These are phyloP conservation scores for Pogonus chalceus DNA, from an alignment of 1,140 invertebrate genomes.

Conservation along the genomic window DNA sequence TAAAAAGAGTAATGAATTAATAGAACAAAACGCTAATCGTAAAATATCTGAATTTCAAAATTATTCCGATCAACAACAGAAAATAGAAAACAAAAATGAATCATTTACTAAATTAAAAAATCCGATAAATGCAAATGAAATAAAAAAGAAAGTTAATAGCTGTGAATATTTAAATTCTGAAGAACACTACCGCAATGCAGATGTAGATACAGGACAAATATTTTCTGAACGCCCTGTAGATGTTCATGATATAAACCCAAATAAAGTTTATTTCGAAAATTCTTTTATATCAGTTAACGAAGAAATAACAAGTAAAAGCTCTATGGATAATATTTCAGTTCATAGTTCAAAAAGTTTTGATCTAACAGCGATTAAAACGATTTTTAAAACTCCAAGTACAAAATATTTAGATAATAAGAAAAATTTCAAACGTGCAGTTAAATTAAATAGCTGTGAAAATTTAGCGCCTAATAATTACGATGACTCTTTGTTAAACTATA, in stretches of 20 bases:
- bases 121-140: slow-evolving; percentile 13
- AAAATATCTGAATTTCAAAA: background rate
- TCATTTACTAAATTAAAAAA: slow-evolving; percentile 11
- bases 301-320: slow-evolving; percentile 24
- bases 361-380: slow-evolving; percentile 20
- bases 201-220: slow-evolving; percentile 15
- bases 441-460: slow-evolving; percentile 29
- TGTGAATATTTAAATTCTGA: too few species aligned
- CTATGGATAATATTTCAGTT: slow-evolving; percentile 41
- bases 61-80: background rate
- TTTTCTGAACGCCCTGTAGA: slow-evolving; percentile 30
- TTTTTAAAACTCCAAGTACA: slow-evolving; percentile 28
- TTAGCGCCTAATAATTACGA: slow-evolving; percentile 20
- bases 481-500: slow-evolving; percentile 27
- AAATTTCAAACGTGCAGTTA: slow-evolving; percentile 17
- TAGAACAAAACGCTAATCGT: background rate
- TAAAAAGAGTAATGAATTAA: background rate
- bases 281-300: slow-evolving; percentile 21
- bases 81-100: background rate
- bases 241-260: slow-evolving; percentile 20
- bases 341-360: slow-evolving; percentile 44
- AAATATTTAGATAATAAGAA: slow-evolving; percentile 23
- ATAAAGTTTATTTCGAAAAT: slow-evolving; percentile 19
- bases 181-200: slow-evolving; percentile 11
- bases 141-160: too few species aligned